Base-by-base conservation (phyloP, 1,140 invertebrate species). In the Cydia amplana region DNA sequence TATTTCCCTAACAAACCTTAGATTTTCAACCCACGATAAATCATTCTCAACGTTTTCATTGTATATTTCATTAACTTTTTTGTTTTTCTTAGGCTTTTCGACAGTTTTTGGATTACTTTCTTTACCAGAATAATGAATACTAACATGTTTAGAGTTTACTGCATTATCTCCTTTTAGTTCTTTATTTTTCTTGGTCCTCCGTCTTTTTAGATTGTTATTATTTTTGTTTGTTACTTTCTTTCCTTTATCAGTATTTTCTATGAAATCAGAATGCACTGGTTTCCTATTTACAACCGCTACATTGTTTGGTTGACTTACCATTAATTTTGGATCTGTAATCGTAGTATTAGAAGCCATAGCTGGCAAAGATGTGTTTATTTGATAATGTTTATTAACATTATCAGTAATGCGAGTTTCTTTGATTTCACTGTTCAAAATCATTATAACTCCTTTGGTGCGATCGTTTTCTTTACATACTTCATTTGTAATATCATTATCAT, bases 1-100 rank as follows among this genome's bases (percentile, higher is more conserved):
- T 12, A 89, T 63, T 77, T 85, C 80, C 72, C 89, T 82, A 0
- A 90, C 78, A 49, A 80, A 86, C 75, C 79, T 84, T 40, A 91
- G 82, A 43, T 81, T 83, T 77, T 86, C 81, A 28, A 91, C 23
- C 90, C 88, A 91, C 1, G 85, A 83, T 12, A 91, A 72, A 75
- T 87, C 83, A 36, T 75, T 79, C 72, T 77, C 74, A 18, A 77
- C 55, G 73, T 72, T 76, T 70, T 67, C 77, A 40, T 74, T 79
- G 60, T 78, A 76, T 55, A 80, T 78, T 63, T 51, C 43, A 43
- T 55, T 74, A 20, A 60, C 55, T 5, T 60, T 60, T 60, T 60
- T 23, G 7, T 1, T 0, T 3, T 60, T 60, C 9, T 60, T 60
- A 23, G 55, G 55, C 20, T 60, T 51, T 51, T 51, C 7, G 49